These are phyloP conservation scores for Diaphora mendica DNA, from an alignment of 2,888 invertebrate species.

Conservation along the genomic window DNA sequence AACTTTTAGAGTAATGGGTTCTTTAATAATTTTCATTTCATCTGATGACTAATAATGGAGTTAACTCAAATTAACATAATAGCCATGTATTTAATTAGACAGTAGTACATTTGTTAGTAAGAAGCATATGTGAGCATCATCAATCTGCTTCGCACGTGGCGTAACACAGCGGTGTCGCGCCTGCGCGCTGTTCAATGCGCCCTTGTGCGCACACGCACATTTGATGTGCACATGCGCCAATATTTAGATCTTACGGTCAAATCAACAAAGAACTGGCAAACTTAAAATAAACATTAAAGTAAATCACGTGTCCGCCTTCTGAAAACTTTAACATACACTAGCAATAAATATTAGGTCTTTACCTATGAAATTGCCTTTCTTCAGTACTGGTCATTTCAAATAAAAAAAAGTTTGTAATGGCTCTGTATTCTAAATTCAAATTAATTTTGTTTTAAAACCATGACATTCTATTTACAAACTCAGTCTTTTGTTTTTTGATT, in stretches of 20 bases:
- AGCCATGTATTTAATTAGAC: slow-evolving; percentile 48
- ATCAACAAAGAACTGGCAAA: slow-evolving; percentile 21
- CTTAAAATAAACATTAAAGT: slow-evolving; percentile 9
- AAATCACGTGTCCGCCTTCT: neutral
- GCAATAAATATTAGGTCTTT: neutral
- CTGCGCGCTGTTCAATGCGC: slow-evolving; percentile 67
- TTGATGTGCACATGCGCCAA: slow-evolving; percentile 72
- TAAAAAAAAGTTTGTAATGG: no score
- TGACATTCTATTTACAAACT: no score
- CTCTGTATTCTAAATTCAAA: no score
- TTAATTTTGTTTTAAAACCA: no score
- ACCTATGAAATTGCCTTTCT: no score
- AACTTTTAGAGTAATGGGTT: neutral
- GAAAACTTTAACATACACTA: neutral
- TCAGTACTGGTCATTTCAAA: no score
- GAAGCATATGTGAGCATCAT: slow-evolving; percentile 60
- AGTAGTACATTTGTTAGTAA: slow-evolving; percentile 40
- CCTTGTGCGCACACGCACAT: slow-evolving; percentile 73
- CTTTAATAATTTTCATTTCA: neutral
- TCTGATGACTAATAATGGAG: neutral
- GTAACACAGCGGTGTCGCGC: slow-evolving; percentile 58
- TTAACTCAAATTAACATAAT: slow-evolving; percentile 34
- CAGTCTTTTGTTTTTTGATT: no score
- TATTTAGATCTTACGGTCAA: slow-evolving; percentile 42
- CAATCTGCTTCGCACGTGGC: slow-evolving; percentile 78